Base-by-base conservation (phyloP, 2,113 vertebrate species). In the Hemiprocne comata region DNA sequence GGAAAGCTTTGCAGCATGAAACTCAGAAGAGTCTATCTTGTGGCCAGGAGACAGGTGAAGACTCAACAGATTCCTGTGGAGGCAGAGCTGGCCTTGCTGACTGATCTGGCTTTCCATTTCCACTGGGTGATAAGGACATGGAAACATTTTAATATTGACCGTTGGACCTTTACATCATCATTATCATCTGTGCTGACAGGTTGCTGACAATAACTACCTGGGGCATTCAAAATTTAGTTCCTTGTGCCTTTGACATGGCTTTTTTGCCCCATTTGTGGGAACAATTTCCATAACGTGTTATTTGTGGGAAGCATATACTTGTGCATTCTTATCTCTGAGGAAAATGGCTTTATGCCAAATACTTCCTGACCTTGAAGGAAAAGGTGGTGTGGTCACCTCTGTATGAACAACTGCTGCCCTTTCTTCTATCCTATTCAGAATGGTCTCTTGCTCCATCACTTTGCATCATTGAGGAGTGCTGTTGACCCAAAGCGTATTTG, bases 401-500 rank as follows among this genome's bases (percentile, higher is more conserved):
- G n/a, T 57, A 5, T 44, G 54, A 61, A 9, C 19, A 48, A 46
- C 21, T 5, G 42, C 76, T 77, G 36, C 25, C 40, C 34, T 12
- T 31, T 12, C 14, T 82, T 20, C 28, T 58, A 3, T 25, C 25
- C 33, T 60, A 0, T 34, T 53, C 14, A 14, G 51, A 33, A 15
- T 11, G 57, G 38, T 38, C 38, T 38, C 36, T 36, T 55, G 4
- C 34, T 88, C 79, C 51, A 13, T 54, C 13, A 0, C 15, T 33
- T 50, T 55, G 40, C 10, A 0, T 11, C 12, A 5, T n/a, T 1
- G 15, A 58, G 80, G 18, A 36, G 62, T 17, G 36, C 46, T 70
- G 3, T 21, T 62, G 61, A 26, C 48, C 48, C 28, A 17, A 18
- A 26, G 73, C 12, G 0, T 10, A 0, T 42, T 23, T 46, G 64